Base-by-base conservation (phyloP, 2,113 vertebrate genomes). In the Bufo bufo region DNA sequence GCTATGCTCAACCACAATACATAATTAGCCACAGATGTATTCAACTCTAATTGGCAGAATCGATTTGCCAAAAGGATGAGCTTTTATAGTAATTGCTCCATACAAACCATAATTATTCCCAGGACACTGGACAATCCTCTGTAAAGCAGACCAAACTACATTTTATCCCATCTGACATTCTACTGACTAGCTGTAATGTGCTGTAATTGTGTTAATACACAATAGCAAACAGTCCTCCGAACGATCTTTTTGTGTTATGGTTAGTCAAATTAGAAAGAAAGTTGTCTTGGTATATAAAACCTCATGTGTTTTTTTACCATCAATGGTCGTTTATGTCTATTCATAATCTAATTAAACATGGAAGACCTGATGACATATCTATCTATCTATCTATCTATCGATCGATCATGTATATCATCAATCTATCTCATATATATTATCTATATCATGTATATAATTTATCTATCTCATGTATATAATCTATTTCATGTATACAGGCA, bases 1-100 rank as follows among this genome's bases (percentile, higher is more conserved):
- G 59, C 65, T 50, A 66, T 19, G 10, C 43, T 14, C 12, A 20
- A 66, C 20, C 50, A 49, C 58, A 85, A 1, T 4, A 77, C 47
- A 61, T 77, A 77, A 77, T 77, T 56, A 63, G 7, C 12, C 19
- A 77, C 84, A 85, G 14, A 85, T 85, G 84, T 85, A 63, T 50
- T 85, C 52, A 63, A 85, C 63, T 85, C 72, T 77, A 61, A 65
- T 85, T 50, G 65, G 12, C 45, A 49, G 20, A 59, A 3, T 14
- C 12, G 75, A 33, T 85, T 85, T 61, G 71, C 54, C 43, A 71
- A 58, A 54, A 12, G 56, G 56, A 58, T 58, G 56, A 47, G 3
- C 58, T 85, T 77, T 50, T 4, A 33, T 33, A 13, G 58, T 74
- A 63, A 47, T 43, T 65, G 33, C 47, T 58, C 47, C 19, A 33